Conservation (phyloP, 2,113 vertebrate genomes). For the Nesogale talazaci region DNA sequence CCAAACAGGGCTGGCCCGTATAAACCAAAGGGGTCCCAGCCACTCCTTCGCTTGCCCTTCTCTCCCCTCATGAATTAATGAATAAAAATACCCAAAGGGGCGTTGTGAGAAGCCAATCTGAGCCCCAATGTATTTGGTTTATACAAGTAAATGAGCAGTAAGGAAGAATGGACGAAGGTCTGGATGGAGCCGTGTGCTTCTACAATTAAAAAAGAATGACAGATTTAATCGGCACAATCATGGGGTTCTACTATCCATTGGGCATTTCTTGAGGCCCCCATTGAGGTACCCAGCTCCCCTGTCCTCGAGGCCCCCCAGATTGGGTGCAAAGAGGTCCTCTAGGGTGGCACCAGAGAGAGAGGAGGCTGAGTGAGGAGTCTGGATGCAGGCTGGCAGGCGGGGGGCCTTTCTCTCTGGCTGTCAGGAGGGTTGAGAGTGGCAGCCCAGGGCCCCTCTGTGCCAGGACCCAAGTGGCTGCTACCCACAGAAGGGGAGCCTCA, state of each 20-base stretch:
- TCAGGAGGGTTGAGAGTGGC: not conserved
- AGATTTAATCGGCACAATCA: not conserved
- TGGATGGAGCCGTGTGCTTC: not conserved
- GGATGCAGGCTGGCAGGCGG: not conserved
- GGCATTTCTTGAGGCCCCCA: not conserved
- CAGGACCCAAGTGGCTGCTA: not conserved
- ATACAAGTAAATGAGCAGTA: not conserved
- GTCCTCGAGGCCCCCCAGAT: not conserved
- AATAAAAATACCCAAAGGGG: not conserved
- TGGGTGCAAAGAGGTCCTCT: not conserved
- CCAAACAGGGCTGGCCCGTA: no score
- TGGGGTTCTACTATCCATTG: not conserved
- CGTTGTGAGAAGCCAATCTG: not conserved
- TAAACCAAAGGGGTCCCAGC: not conserved
- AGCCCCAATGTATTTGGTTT: not conserved
- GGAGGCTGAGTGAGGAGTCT: not conserved
- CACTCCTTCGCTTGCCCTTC: not conserved
- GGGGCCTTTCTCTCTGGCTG: not conserved
- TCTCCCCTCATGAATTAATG: conserved; percentile 11
- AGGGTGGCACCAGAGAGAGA: no score
- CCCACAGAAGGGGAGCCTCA: not conserved
- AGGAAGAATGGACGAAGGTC: not conserved
- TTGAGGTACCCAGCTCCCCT: not conserved
- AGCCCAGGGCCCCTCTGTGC: not conserved
- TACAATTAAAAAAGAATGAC: not conserved